Conservation (phyloP, 2,888 invertebrate genomes). For the Heliconius ismenius region DNA sequence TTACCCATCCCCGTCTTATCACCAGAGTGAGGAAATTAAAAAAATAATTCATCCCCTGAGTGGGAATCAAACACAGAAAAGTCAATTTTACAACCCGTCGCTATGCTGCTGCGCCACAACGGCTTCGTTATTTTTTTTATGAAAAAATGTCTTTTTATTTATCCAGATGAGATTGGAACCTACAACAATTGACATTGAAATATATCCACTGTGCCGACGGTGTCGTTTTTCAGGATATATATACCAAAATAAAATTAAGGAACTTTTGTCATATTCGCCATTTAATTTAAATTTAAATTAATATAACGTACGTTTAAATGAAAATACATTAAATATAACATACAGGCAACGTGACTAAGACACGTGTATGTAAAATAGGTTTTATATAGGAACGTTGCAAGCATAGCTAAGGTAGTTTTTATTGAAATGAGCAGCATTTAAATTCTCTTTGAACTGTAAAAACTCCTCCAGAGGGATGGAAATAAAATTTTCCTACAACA, state of each 20-base stretch:
- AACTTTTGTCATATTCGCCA: no score
- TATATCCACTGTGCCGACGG: neutral
- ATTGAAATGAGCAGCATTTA: slow-evolving; percentile 29
- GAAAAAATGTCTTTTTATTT: no score
- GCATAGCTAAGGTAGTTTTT: slow-evolving; percentile 30
- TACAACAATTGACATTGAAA: neutral
- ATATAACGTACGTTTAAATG: neutral
- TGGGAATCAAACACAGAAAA: neutral
- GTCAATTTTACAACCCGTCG: neutral
- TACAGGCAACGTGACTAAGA: neutral
- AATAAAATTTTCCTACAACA: slow-evolving; percentile 40
- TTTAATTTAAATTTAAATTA: neutral
- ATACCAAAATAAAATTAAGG: no score
- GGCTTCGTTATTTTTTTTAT: neutral
- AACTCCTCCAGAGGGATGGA: slow-evolving; percentile 26
- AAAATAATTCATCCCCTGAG: neutral
- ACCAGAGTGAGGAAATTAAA: neutral
- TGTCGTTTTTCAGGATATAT: neutral
- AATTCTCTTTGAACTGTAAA: slow-evolving; percentile 29
- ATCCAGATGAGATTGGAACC: neutral
- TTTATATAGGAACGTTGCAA: slow-evolving; percentile 21
- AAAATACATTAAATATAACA: neutral
- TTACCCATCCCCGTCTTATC: neutral
- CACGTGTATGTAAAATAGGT: slow-evolving; percentile 12
- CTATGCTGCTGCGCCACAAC: neutral